Evolutionary conservation across 2,113 vertebrate species (phyloP).

Genomic region (Petaurus breviceps): DNA sequence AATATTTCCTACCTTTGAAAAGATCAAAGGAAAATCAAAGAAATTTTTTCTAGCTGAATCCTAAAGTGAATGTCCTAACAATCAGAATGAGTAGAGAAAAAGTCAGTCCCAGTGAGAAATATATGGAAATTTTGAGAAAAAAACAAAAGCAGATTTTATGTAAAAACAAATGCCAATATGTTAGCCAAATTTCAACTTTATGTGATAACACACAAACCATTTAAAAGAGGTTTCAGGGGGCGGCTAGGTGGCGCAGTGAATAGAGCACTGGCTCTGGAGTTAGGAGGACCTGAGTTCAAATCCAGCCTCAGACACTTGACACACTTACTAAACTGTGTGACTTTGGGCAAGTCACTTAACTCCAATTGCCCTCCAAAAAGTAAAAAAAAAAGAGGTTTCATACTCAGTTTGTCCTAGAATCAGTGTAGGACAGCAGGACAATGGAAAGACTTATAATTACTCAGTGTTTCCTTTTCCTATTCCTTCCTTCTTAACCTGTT

Average conservation of each 20-base stretch:
- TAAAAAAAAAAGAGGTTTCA: neutral
- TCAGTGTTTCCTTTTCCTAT: neutral
- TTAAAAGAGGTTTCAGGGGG: too few relatives aligned
- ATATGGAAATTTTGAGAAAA: slow-evolving; percentile 11
- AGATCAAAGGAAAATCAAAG: slow-evolving; percentile 69
- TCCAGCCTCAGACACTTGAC: too few relatives aligned
- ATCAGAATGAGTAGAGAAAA: slow-evolving; percentile 27
- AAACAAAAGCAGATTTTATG: slow-evolving; percentile 58
- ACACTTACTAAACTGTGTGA: too few relatives aligned
- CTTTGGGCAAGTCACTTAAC: too few relatives aligned
- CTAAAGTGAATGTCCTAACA: slow-evolving; percentile 63
- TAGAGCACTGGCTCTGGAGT: too few relatives aligned
- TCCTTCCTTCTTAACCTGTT: neutral
- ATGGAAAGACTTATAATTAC: neutral
- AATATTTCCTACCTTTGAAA: slow-evolving; percentile 64
- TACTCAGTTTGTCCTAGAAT: neutral
- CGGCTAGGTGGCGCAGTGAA: too few relatives aligned
- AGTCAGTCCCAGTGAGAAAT: slow-evolving; percentile 26
- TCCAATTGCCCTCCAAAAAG: too few relatives aligned
- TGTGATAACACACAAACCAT: neutral
- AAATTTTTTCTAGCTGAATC: slow-evolving; percentile 55
- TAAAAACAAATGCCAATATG: slow-evolving; percentile 59
- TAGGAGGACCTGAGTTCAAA: too few relatives aligned
- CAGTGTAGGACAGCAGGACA: neutral
- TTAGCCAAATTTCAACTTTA: slow-evolving; percentile 25